Conservation (phyloP, 2,113 vertebrate genomes). For the Nothocercus julius region DNA sequence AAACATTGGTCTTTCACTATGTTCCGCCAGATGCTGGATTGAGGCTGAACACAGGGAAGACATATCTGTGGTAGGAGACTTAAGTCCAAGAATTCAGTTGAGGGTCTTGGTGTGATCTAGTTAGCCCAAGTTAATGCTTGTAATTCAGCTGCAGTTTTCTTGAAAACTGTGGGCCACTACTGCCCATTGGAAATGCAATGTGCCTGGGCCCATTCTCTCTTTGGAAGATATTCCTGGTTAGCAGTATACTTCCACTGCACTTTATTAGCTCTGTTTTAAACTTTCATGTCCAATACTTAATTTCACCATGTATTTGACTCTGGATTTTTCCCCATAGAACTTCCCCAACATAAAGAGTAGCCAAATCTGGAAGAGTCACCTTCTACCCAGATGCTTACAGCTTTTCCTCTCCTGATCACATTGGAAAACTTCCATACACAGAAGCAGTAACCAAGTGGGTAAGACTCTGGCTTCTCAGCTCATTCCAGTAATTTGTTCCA, state of each 20-base stretch:
- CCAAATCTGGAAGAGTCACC: not conserved
- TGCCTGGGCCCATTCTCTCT: not conserved
- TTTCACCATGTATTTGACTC: rapidly evolving
- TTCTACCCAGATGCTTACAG: not conserved
- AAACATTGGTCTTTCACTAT: not conserved
- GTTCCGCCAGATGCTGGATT: not conserved
- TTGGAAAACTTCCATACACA: not conserved
- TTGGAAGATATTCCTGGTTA: not conserved
- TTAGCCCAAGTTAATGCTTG: not conserved
- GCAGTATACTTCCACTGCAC: not conserved
- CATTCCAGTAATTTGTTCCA: constrained; percentile 28
- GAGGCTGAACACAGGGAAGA: not conserved
- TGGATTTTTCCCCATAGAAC: not conserved
- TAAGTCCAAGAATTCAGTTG: not conserved
- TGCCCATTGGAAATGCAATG: not conserved
- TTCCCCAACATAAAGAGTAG: not conserved
- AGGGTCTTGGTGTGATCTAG: not conserved
- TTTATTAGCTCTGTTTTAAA: not conserved
- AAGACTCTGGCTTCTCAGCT: not conserved
- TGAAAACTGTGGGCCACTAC: not conserved
- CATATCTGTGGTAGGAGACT: not conserved
- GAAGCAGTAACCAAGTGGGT: not conserved
- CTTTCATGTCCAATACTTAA: not conserved
- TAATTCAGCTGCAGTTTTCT: not conserved
- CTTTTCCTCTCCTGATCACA: not conserved